A percentile compares a stretch with the other conserved stretches of the same genome.
These are phyloP conservation scores for Drosophila koepferae DNA, from an alignment of 2,888 invertebrate genomes.

Conservation along the genomic window DNA sequence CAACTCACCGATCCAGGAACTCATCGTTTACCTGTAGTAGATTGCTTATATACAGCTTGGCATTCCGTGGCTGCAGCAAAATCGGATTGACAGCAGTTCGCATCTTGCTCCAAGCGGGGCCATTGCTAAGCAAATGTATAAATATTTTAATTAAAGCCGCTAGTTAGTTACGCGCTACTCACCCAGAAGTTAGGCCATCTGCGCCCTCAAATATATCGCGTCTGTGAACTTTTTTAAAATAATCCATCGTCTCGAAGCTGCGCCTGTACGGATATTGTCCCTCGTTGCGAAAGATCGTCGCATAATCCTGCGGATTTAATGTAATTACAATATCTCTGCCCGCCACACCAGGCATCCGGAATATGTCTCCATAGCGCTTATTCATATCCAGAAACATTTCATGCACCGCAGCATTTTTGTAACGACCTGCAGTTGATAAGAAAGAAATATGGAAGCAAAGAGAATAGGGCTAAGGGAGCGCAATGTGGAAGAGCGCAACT, in stretches of 20 bases:
- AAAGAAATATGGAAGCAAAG: neutral
- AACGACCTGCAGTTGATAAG: slow-evolving; percentile 57
- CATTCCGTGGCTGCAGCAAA: slow-evolving; percentile 88
- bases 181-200: slow-evolving; percentile 72
- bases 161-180: neutral
- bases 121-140: slow-evolving; percentile 86
- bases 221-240: slow-evolving; percentile 82
- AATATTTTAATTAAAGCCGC: neutral
- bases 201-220: slow-evolving; percentile 62
- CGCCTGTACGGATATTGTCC: slow-evolving; percentile 85
- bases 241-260: slow-evolving; percentile 82
- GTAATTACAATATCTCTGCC: slow-evolving; percentile 82
- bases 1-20: slow-evolving; percentile 78
- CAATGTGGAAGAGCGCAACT: neutral
- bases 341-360: slow-evolving; percentile 84
- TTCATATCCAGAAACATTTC: slow-evolving; percentile 65
- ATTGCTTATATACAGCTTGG: slow-evolving; percentile 86
- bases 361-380: slow-evolving; percentile 83
- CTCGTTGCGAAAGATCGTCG: slow-evolving; percentile 85
- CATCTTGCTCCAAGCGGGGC: slow-evolving; percentile 88
- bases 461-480: neutral
- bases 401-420: slow-evolving; percentile 41
- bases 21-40: slow-evolving; percentile 86
- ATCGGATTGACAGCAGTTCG: slow-evolving; percentile 89
- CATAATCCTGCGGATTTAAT: slow-evolving; percentile 86